Base-by-base conservation (phyloP, 2,888 invertebrate genomes). In the Pristionchus japonicus region DNA sequence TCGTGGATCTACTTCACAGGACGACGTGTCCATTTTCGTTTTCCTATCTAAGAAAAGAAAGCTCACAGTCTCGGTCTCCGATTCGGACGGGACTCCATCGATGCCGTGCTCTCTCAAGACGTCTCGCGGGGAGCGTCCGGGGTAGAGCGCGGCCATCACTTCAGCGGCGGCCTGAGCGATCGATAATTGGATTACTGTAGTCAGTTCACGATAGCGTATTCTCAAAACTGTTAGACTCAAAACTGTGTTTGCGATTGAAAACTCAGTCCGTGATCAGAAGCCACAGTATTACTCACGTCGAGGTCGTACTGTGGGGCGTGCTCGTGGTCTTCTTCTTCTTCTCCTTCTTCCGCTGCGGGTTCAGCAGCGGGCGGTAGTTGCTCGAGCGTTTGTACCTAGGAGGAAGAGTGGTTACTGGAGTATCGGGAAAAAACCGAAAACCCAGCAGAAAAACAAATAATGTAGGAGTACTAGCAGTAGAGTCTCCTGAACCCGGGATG, bases 91-190 rank as follows among this genome's bases (percentile, higher is more conserved):
- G 40, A 91, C 74, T 64, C 90, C 91, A 64, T 91, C 91, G 85
- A 92, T 91, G 83, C 91, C 92, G 86, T 91, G 92, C 83, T 93
- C 92, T 77, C 91, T 90, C 20, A 94, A 91, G 57, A 94, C 93
- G 61, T 92, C 90, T 27, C 91, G 88, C 23, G 94, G 94, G 86
- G 91, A 90, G 87, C 91, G 90, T 88, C 93, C 90, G 13, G 93
- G 93, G 87, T 93, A 94, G 40, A 92, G 90, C 34, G 92, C 92
- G 23, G 94, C 93, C 34, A 94, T 90, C 49, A 94, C 89, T 88
- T 93, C 92, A n/a, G 94, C 93, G 20, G 94, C 93, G 74, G 93
- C 93, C 77, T 87, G 49, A 52, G 52, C 23, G 11, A 61, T 34
- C 20, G 7, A 61, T 49, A 49, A 2, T 13, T 13, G 13, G 20